Percentiles rank a stretch among this genome's conserved stretches.
These are phyloP conservation scores for Macrochelys suwanniensis DNA, from an alignment of 2,797 vertebrate species.

Conservation along the genomic window DNA sequence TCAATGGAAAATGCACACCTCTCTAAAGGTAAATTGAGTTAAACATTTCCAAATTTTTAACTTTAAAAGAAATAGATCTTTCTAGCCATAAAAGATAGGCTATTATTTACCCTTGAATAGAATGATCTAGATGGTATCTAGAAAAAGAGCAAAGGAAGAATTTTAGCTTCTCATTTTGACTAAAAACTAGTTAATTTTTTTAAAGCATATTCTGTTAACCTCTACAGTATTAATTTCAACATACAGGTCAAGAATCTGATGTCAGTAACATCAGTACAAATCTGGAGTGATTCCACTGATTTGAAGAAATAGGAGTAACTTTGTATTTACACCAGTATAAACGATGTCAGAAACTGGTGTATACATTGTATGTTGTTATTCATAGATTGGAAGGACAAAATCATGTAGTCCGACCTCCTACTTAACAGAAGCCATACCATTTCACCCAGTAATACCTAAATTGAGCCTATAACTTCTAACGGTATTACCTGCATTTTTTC, in stretches of 20 bases:
- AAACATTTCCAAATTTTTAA: background rate
- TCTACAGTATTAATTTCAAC: background rate
- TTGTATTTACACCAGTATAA: background rate
- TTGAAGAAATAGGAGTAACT: background rate
- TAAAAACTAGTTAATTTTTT: background rate
- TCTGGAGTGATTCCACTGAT: background rate
- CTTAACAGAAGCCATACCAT: background rate
- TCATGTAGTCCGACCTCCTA: background rate
- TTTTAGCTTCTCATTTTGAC: background rate
- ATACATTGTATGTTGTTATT: background rate
- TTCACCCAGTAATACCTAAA: background rate
- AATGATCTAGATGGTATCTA: background rate
- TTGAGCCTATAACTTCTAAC: background rate
- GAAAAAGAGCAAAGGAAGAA: background rate
- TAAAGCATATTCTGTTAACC: background rate
- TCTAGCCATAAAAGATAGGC: background rate
- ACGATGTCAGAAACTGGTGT: background rate
- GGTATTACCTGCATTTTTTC: constrained; percentile 88
- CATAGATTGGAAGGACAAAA: background rate
- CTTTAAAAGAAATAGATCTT: background rate
- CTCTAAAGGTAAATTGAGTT: background rate
- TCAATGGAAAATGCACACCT: background rate
- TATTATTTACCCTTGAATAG: background rate
- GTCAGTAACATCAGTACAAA: background rate
- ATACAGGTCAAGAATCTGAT: background rate